Evolutionary conservation across 2,113 vertebrate species (phyloP), one percentile per base, ranked within the genome.

Genomic region (Antigone vipio): DNA sequence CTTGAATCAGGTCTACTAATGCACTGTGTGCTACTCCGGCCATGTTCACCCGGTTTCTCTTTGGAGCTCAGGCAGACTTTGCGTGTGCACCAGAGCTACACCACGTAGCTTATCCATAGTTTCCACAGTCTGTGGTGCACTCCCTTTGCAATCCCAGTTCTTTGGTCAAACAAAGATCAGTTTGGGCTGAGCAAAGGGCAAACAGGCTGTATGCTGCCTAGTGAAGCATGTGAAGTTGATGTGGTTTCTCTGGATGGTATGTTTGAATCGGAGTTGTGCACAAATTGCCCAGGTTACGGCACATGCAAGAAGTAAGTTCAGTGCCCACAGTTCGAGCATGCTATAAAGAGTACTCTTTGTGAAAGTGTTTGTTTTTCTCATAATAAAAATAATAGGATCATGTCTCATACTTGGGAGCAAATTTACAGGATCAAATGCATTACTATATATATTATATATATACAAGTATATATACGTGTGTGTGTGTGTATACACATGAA

Each of bases 401-500:
- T 62, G 40, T 76, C 32, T 86, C 19, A 71, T 40, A 27, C 29
- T 69, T 92, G 52, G 40, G 45, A 86, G 22, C 11, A 89, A 78
- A 72, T 66, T 71, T 79, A 58, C 22, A 24, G 12, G 38, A 50
- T 60, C 49, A 62, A 85, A 68, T 76, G 30, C 52, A 63, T 93
- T 81, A 20, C 11, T n/a, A 0, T 73, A 3, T 47, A 29, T 64
- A 68, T 24, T 42, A 47, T 60, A 68, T 24, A 60, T 1, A 49
- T 3, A 8, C 0, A 3, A 15, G 8, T 12, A 5, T 12, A 0
- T 17, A 1, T 49, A 1, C 49, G 1, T 60, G 0, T 64, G 9
- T 45, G 30, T 80, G 45, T 24, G 16, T 49, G n/a, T 74, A 35
- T 35, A 53, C 29, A 79, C 49, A 74, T 4, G 9, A 56, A 49